These are phyloP conservation scores for Nebria brevicollis DNA, from an alignment of 2,888 invertebrate species.

Conservation along the genomic window DNA sequence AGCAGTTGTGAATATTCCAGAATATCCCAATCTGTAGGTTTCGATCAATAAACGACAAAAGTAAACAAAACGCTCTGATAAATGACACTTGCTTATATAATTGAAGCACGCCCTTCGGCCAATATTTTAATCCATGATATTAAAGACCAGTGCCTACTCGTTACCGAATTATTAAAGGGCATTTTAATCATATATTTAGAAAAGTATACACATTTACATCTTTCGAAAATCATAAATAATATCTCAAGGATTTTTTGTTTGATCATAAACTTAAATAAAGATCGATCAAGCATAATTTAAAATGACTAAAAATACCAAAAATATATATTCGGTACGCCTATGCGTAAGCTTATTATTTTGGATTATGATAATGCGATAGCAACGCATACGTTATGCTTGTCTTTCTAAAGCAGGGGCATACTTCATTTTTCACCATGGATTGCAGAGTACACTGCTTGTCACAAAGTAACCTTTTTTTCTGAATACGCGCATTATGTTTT, in stretches of 20 bases:
- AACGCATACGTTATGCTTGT: constrained; percentile 22
- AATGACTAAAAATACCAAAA: too few species aligned
- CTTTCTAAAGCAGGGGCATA: constrained; percentile 15
- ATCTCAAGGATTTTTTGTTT: too few species aligned
- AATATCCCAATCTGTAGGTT: background rate
- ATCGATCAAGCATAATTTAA: too few species aligned
- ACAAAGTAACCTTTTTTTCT: background rate
- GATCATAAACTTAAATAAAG: too few species aligned
- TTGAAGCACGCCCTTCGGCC: constrained; percentile 10
- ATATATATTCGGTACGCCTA: background rate
- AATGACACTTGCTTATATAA: constrained; percentile 42
- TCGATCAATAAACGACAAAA: constrained; percentile 36
- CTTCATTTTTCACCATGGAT: constrained; percentile 41
- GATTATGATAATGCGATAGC: constrained; percentile 42
- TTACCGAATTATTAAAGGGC: background rate
- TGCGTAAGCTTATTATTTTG: constrained; percentile 38
- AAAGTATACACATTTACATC: too few species aligned
- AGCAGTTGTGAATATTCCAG: background rate
- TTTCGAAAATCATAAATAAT: too few species aligned
- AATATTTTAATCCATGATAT: constrained; percentile 34
- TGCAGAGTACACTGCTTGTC: background rate
- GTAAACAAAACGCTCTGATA: constrained; percentile 39
- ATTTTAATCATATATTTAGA: background rate
- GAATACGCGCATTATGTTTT: background rate
- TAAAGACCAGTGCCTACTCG: constrained; percentile 22